Evolutionary conservation across 2,888 invertebrate genomes (phyloP).

Genomic region (Luperina testacea): DNA sequence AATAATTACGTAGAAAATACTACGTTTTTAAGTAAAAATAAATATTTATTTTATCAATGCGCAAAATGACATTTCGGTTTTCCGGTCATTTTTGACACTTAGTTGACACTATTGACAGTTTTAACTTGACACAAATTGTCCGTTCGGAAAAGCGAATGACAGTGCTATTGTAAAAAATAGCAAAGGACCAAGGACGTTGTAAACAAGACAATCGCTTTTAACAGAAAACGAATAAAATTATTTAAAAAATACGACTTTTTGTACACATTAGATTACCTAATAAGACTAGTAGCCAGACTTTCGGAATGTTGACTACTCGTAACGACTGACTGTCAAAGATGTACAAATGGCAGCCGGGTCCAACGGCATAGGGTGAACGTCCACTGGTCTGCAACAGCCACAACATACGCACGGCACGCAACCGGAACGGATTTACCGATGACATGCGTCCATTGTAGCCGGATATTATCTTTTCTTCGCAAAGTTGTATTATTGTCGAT

Average conservation of each 20-base stretch:
- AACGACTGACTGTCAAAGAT: neutral
- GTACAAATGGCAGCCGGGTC: neutral
- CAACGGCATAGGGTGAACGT: no score
- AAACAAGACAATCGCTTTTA: neutral
- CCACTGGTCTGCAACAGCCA: no score
- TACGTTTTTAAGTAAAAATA: constrained; percentile 77
- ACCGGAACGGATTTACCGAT: no score
- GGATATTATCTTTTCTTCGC: no score
- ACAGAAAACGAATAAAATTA: neutral
- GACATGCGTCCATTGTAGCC: no score
- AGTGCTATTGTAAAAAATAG: neutral
- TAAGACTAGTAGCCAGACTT: neutral
- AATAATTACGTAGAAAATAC: constrained; percentile 77
- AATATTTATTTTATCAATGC: constrained; percentile 73
- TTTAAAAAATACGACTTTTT: no score
- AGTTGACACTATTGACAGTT: constrained; percentile 18
- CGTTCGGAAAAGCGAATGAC: constrained; percentile 9
- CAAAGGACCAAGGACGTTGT: no score
- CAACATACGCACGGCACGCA: neutral
- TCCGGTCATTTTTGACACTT: constrained; percentile 70
- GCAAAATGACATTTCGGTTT: constrained; percentile 69
- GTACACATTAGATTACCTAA: neutral
- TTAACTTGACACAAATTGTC: neutral
- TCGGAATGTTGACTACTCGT: neutral
- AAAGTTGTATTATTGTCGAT: no score